Evolutionary conservation across 2,797 vertebrate species (phyloP), one percentile per base, ranked within the genome.

Genomic region (Stomatorhinus walkeri): DNA sequence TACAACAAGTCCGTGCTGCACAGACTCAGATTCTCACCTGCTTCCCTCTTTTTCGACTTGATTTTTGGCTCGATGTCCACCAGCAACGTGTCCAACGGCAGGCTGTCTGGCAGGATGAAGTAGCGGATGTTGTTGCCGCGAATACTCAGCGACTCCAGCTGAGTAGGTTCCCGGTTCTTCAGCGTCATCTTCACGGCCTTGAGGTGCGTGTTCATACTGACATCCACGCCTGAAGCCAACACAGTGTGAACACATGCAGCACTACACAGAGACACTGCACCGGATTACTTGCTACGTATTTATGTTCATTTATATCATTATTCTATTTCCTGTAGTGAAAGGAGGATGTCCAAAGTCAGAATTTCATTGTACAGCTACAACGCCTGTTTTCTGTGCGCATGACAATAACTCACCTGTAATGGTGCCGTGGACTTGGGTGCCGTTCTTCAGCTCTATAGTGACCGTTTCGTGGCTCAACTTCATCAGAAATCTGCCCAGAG

Each of bases 401-500:
- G 6, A 59, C 54, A 59, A n/a, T 59, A 59, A 22, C 56, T 46
- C 93, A 99, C 98, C 98, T 95, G 98, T 99, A 90, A 99, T 99
- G 1, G 98, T 99, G 89, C 98, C 98, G 1, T 99, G 98, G 51
- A 99, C 98, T 93, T 99, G 98, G 1, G 98, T 99, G 88, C 98
- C 98, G 85, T 99, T 99, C 94, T 99, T 99, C 94, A 99, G 94
- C 88, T 99, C 98, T 88, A 99, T 99, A 59, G 98, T 99, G 51
- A 99, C 98, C 0, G 98, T 99, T 95, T 99, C 98, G 79, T 99
- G 98, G 93, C 98, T 99, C 94, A 99, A 93, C 93, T 99, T 99
- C 98, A 99, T 99, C 91, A 99, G 95, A 97, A 99, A 99, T 90
- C 98, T 99, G 89, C 0, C n/a, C 22, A 32, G 61, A 72, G 87